Base-by-base conservation (phyloP, 2,888 invertebrate genomes). In the Tillus elongatus region DNA sequence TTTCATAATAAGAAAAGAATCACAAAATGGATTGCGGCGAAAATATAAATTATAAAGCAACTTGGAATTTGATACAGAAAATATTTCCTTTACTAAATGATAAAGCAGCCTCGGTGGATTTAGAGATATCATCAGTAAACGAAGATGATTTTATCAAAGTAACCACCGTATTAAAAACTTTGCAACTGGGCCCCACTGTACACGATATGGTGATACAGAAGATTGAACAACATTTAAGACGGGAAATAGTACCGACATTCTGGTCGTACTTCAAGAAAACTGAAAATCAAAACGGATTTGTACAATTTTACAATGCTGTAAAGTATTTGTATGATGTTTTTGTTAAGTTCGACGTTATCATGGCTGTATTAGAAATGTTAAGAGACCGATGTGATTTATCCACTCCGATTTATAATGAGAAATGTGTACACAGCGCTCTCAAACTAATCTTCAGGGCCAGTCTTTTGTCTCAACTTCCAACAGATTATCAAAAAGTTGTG, bases 401-500 rank as follows among this genome's bases (percentile, higher is more conserved):
- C 6, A n/a, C 8, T 4, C 63, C 65, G 2, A 63, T 75, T 31
- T 75, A 72, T 52, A 73, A 73, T 15, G 72, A 75, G 51, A 64
- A 60, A 37, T 70, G 72, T 57, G 61, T 75, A 9, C 54, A 73
- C 29, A 61, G 68, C 30, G 72, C 74, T 13, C 75, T 84, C 43
- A 79, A 79, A 54, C 71, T 79, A 44, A 67, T 80, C 13, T 65
- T 84, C 6, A 67, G 77, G 54, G 73, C 80, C 9, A 72, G 78
- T 6, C 56, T 88, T 31, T 60, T 85, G 9, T 78, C 84, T 4
- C 82, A 84, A 51, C 59, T 86, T 12, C 82, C 84, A 13, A 60
- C 80, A 4, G 71, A 79, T 50, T 79, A 82, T 50, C 77, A 80
- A 54, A 63, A 72, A 4, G 75, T 83, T 15, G 78, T 85, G 1